phyloP scores from a whole-genome alignment of 1,140 invertebrate genomes.

The Daktulosphaira vitifoliae region DNA sequence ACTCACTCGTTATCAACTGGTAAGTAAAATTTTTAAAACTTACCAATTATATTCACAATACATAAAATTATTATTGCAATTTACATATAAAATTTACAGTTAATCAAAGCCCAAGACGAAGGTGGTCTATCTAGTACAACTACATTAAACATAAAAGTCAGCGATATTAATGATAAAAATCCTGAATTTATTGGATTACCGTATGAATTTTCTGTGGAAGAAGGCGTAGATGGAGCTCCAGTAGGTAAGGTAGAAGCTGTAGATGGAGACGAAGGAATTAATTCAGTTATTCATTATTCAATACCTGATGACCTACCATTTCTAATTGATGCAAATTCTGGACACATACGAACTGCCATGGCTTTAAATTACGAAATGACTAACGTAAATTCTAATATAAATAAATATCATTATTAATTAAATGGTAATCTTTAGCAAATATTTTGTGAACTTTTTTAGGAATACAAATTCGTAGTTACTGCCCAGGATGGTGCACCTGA shows the following conservation, averaged over 20 bases:
- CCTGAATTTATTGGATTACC: constrained; percentile 65
- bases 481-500: constrained; percentile 80
- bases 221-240: constrained; percentile 58
- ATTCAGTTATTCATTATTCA: constrained; percentile 51
- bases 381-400: constrained; percentile 47
- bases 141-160: constrained; percentile 77
- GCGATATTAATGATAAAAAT: constrained; percentile 84
- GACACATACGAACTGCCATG: constrained; percentile 64
- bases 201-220: constrained; percentile 72
- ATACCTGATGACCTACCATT: constrained; percentile 71
- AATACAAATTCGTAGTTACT: constrained; percentile 75
- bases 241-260: constrained; percentile 73
- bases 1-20: constrained; percentile 71
- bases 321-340: constrained; percentile 63
- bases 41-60: too few relatives aligned
- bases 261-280: constrained; percentile 67
- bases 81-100: constrained; percentile 43
- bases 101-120: constrained; percentile 75
- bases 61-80: not conserved
- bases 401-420: not conserved
- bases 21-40: too few relatives aligned
- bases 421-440: not conserved
- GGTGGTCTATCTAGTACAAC: constrained; percentile 71
- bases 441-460: constrained; percentile 43
- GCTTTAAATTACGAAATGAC: constrained; percentile 76